Evolutionary conservation across 2,113 vertebrate species (phyloP).

Genomic region (Aldabrachelys gigantea): DNA sequence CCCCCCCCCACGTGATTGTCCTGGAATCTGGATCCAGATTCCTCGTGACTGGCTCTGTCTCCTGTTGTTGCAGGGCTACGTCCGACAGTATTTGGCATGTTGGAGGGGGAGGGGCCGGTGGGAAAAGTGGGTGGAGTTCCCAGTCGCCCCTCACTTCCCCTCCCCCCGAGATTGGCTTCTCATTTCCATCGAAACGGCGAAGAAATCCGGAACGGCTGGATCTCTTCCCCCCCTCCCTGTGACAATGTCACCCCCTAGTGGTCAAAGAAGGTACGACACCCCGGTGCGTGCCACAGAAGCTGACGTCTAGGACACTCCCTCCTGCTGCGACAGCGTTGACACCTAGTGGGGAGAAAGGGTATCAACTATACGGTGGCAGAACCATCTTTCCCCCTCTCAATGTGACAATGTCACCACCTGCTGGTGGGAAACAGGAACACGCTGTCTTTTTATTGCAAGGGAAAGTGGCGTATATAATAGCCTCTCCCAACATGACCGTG

Average conservation of each 20-base stretch:
- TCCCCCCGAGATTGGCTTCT: neutral
- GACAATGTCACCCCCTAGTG: neutral
- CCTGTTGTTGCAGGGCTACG: neutral
- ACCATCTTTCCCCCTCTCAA: neutral
- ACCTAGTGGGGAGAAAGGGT: neutral
- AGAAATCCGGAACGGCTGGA: neutral
- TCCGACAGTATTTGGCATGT: neutral
- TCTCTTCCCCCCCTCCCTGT: neutral
- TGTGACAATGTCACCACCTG: neutral
- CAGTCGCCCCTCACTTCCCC: neutral
- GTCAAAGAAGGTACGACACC: neutral
- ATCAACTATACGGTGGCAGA: neutral
- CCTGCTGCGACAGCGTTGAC: neutral
- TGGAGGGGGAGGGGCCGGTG: neutral
- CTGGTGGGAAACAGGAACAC: neutral
- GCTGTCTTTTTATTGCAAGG: neutral
- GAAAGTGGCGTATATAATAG: neutral
- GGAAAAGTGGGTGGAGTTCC: neutral
- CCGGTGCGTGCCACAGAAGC: no score
- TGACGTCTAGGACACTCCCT: neutral
- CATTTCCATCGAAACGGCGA: neutral
- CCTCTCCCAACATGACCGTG: neutral
- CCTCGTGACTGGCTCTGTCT: neutral
- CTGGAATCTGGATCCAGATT: neutral
- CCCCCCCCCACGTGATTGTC: neutral